A percentile compares a stretch with the other conserved stretches of the same genome.
Conservation (phyloP, 2,888 invertebrate genomes). For the Rhingia rostrata region DNA sequence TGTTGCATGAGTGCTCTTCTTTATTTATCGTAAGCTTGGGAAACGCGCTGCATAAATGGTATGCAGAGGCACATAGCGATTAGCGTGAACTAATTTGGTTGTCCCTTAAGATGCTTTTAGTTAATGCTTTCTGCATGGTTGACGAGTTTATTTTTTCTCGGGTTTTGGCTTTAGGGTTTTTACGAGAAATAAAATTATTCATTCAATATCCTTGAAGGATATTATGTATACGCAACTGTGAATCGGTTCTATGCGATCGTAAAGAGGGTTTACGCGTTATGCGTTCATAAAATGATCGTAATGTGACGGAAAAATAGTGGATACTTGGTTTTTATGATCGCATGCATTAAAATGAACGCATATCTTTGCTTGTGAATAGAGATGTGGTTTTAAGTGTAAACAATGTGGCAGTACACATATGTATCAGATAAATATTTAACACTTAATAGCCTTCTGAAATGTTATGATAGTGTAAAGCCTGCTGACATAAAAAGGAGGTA, state of each 20-base stretch:
- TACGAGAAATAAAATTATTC: constrained; percentile 19
- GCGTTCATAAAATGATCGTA: constrained; percentile 16
- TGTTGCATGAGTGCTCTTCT: constrained; percentile 23
- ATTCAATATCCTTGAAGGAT: constrained; percentile 10
- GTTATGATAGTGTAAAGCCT: no score
- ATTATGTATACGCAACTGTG: constrained; percentile 11
- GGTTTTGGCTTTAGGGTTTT: constrained; percentile 19
- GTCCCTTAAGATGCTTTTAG: constrained; percentile 28
- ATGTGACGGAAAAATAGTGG: not conserved
- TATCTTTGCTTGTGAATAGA: not conserved
- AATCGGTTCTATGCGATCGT: not conserved
- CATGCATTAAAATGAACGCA: not conserved
- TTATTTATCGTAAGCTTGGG: constrained; percentile 4
- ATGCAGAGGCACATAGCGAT: not conserved
- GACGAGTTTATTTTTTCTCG: not conserved
- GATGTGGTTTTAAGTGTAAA: constrained; percentile 4
- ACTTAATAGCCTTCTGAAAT: no score
- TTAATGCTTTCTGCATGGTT: constrained; percentile 12
- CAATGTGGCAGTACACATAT: not conserved
- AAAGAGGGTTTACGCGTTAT: not conserved
- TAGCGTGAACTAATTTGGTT: constrained; percentile 20
- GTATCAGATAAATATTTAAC: no score
- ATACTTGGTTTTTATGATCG: not conserved
- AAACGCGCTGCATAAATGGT: constrained; percentile 15
- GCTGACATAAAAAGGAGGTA: no score